Evolutionary conservation across 2,113 vertebrate species (phyloP).

Genomic region (Hymenochirus boettgeri): DNA sequence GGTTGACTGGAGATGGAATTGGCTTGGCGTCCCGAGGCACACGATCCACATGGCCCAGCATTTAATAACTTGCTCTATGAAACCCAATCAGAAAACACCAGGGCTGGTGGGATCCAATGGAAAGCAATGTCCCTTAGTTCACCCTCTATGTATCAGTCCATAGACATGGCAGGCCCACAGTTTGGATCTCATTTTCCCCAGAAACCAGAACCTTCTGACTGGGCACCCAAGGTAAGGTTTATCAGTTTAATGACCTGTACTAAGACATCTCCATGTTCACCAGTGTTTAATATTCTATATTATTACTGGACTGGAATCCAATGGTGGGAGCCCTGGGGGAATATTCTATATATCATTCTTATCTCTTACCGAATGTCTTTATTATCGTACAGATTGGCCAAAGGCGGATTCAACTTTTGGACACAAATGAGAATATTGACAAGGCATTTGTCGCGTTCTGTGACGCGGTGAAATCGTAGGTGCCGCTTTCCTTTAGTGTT

Average conservation of each 20-base stretch:
- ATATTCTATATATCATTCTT: too few species aligned
- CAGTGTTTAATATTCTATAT: too few species aligned
- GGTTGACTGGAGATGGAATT: too few species aligned
- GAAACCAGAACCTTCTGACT: background rate
- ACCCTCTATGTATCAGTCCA: background rate
- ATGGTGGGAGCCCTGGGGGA: too few species aligned
- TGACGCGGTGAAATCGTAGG: constrained; percentile 55
- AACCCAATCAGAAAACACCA: background rate
- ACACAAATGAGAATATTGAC: background rate
- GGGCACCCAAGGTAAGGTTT: background rate
- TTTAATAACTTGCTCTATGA: background rate
- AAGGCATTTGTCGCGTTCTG: constrained; percentile 50
- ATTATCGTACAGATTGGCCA: background rate
- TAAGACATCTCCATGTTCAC: too few species aligned
- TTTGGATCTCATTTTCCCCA: background rate
- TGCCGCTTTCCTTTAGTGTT: constrained; percentile 1
- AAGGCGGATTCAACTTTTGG: background rate
- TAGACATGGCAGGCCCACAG: background rate
- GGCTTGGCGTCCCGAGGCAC: too few species aligned
- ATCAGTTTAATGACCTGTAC: too few species aligned
- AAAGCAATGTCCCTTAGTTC: background rate
- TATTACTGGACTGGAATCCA: too few species aligned
- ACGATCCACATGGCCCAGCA: background rate
- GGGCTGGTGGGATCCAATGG: background rate
- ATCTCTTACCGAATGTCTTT: too few species aligned